Evolutionary conservation across 2,888 invertebrate species (phyloP).

Genomic region (Apotomis capreana): DNA sequence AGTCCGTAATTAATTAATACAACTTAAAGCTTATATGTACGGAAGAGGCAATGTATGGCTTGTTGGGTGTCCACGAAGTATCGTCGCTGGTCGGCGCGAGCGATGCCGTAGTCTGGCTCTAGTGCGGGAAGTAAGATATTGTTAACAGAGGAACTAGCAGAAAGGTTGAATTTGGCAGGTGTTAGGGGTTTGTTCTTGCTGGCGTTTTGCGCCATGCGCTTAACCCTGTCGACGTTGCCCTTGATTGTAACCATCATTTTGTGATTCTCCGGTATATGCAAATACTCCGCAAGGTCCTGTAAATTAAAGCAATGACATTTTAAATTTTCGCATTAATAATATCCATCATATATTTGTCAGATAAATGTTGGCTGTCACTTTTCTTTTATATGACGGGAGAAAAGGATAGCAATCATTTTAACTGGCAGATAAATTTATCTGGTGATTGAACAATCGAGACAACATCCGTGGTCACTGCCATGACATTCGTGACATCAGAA

Average conservation of each 20-base stretch:
- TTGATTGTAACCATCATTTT: conserved; percentile 70
- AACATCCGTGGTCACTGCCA: too few relatives aligned
- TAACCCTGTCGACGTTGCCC: conserved; percentile 64
- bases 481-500: too few relatives aligned
- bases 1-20: conserved; percentile 11
- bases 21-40: conserved; percentile 65
- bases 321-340: too few relatives aligned
- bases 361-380: too few relatives aligned
- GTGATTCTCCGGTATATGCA: conserved; percentile 68
- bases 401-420: too few relatives aligned
- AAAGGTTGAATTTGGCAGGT: conserved; percentile 57
- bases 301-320: neutral
- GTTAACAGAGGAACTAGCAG: conserved; percentile 50
- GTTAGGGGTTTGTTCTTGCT: conserved; percentile 58
- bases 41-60: conserved; percentile 72
- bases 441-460: too few relatives aligned
- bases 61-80: conserved; percentile 75
- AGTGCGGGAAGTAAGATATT: conserved; percentile 59
- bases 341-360: too few relatives aligned
- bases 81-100: conserved; percentile 64
- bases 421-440: too few relatives aligned
- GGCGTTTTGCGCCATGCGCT: conserved; percentile 65
- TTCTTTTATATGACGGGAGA: too few relatives aligned
- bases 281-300: conserved; percentile 69
- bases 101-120: conserved; percentile 75